Base-by-base conservation (phyloP, 2,113 vertebrate genomes). In the Pelmatolapia mariae region DNA sequence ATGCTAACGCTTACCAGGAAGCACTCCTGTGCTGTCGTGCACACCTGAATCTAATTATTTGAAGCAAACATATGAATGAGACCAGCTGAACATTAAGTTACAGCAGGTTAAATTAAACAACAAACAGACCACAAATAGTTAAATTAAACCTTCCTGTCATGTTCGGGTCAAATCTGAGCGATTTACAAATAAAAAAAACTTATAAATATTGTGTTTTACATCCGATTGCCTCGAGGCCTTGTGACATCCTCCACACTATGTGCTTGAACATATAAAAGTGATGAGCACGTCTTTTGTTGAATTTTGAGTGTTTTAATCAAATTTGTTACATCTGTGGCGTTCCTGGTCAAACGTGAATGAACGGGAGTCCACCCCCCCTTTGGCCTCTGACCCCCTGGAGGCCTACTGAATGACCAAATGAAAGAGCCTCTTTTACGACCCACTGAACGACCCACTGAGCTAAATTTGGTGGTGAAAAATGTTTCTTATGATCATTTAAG, bases 121-220 rank as follows among this genome's bases (percentile, higher is more conserved):
- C 12, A 43, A 43, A 43, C 38, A 26, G 5, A 43, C 22, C 12
- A 24, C n/a, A 43, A 1, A 71, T 4, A 10, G 36, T 2, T 24
- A 0, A 59, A 59, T 59, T 2, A 59, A 31, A 59, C 3, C 56
- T 31, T 31, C 56, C 56, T 59, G 56, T 59, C 0, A 5, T 10
- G 56, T 3, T 57, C 7, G 24, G 54, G 12, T 59, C 15, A 59
- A 59, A 59, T 31, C 56, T 59, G 1, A 31, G 56, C 1, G 2
- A 31, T 31, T 31, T 18, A 59, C 56, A 31, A 59, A 6, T 59
- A 18, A 59, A 29, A 54, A 26, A 56, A 5, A 0, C 4, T 56
- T 22, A 2, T 4, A 31, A 59, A 59, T 59, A 59, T 59, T 59
- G 56, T 6, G 56, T 59, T 59, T 59, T 59, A 59, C 56, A 59